Evolutionary conservation across 2,113 vertebrate species (phyloP), one percentile per base, ranked within the genome.

Genomic region (Micronycteris hirsuta): DNA sequence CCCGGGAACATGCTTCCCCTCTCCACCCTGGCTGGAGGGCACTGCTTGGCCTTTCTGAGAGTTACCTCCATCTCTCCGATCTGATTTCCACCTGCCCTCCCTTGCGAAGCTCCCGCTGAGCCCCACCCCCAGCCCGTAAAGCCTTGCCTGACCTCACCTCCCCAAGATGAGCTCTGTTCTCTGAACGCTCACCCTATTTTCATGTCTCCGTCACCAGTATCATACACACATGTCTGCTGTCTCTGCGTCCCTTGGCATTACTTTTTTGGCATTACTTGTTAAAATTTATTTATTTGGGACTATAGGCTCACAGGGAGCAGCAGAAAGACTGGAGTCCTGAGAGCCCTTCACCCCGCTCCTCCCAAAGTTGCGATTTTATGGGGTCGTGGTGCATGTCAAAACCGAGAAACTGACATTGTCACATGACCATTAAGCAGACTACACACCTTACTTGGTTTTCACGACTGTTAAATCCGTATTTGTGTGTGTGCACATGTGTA

Each of bases 21-120:
- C 71, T 31, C 10, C n/a, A 8, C 38, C 28, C 8, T 7, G 24
- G n/a, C 68, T 36, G 47, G 17, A 13, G 4, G 36, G n/a, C 24
- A 5, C 16, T 1, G 5, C 17, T 43, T n/a, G 14, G 41, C 16
- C 63, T 65, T 93, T 28, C 17, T 17, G 24, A 24, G 67, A 38
- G 38, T 45, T 26, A 7, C 15, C 24, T 80, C 26, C 4, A 1
- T 8, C 36, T 68, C 56, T 52, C 7, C 4, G 15, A 3, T 7
- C 24, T 16, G 14, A 36, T 20, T 54, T 28, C 80, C 20, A 49
- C 19, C 13, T 0, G 3, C 6, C 52, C n/a, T 58, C 43, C 36
- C 7, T 0, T 0, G 7, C 54, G 41, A 16, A 12, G 5, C 33
- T 52, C 56, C 58, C 0, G 10, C 36, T 3, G n/a, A 70, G 67